These are phyloP conservation scores for Danaus plexippus DNA, from an alignment of 1,140 invertebrate species.

Conservation along the genomic window DNA sequence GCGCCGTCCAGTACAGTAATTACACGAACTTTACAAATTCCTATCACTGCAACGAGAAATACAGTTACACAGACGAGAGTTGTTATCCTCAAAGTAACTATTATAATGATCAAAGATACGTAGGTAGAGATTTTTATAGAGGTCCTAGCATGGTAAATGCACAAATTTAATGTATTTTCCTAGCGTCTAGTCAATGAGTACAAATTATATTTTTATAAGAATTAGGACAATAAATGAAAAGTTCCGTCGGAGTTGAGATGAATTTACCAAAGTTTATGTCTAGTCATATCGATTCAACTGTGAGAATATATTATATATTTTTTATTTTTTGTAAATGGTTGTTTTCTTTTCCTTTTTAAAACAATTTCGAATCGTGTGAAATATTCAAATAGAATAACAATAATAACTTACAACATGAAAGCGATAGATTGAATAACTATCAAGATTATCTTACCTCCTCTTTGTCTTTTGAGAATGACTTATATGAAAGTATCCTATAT, in stretches of 20 bases:
- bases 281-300: slow-evolving; percentile 35
- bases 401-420: too few relatives aligned
- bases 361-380: too few relatives aligned
- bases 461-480: too few relatives aligned
- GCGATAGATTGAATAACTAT: too few relatives aligned
- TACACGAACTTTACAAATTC: slow-evolving; percentile 33
- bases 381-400: too few relatives aligned
- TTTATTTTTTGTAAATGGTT: slow-evolving; percentile 14
- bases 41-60: slow-evolving; percentile 43
- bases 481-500: too few relatives aligned
- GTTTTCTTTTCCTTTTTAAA: slow-evolving; percentile 5
- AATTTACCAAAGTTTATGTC: slow-evolving; percentile 39
- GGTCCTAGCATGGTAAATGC: slow-evolving; percentile 49
- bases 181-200: slow-evolving; percentile 28
- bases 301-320: slow-evolving; percentile 27
- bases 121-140: slow-evolving; percentile 49
- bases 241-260: slow-evolving; percentile 2
- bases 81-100: slow-evolving; percentile 49
- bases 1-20: slow-evolving; percentile 31
- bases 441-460: too few relatives aligned
- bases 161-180: slow-evolving; percentile 41
- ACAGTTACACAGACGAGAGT: slow-evolving; percentile 31
- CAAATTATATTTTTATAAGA: slow-evolving; percentile 25
- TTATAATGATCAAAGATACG: slow-evolving; percentile 53
- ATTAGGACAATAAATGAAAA: slow-evolving; percentile 24